These are phyloP conservation scores for Antitype chi DNA, from an alignment of 2,888 invertebrate species.

Conservation along the genomic window DNA sequence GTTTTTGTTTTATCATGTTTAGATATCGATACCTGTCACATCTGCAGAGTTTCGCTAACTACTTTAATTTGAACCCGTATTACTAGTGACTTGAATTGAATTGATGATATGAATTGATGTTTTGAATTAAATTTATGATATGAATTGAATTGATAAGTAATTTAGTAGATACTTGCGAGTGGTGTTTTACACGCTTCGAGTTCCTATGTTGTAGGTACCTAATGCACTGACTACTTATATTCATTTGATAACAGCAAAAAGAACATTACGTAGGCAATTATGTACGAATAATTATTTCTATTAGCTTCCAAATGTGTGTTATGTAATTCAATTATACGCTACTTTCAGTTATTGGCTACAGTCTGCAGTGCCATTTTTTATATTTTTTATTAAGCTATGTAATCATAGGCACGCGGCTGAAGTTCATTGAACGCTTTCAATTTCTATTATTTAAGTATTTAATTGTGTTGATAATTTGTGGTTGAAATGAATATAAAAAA, in stretches of 20 bases:
- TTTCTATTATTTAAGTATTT: neutral
- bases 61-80: neutral
- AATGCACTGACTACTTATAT: neutral
- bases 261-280: slow-evolving; percentile 11
- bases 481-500: neutral
- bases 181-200: neutral
- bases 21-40: neutral
- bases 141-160: neutral
- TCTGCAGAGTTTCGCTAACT: neutral
- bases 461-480: neutral
- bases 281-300: slow-evolving; percentile 16
- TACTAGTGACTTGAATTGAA: neutral
- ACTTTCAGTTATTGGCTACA: slow-evolving; percentile 20
- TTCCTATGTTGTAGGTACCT: neutral
- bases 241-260: slow-evolving; percentile 5
- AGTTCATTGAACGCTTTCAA: neutral
- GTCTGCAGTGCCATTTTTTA: slow-evolving; percentile 5
- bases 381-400: slow-evolving; percentile 13
- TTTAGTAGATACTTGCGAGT: slow-evolving; percentile 1
- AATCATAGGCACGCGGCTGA: slow-evolving; percentile 15
- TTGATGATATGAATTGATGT: too few relatives aligned
- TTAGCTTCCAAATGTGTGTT: slow-evolving; percentile 28
- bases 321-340: slow-evolving; percentile 34
- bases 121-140: too few relatives aligned
- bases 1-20: neutral